These are phyloP conservation scores for Sclerodermus sp. DNA, from an alignment of 2,888 invertebrate species.

Conservation along the genomic window DNA sequence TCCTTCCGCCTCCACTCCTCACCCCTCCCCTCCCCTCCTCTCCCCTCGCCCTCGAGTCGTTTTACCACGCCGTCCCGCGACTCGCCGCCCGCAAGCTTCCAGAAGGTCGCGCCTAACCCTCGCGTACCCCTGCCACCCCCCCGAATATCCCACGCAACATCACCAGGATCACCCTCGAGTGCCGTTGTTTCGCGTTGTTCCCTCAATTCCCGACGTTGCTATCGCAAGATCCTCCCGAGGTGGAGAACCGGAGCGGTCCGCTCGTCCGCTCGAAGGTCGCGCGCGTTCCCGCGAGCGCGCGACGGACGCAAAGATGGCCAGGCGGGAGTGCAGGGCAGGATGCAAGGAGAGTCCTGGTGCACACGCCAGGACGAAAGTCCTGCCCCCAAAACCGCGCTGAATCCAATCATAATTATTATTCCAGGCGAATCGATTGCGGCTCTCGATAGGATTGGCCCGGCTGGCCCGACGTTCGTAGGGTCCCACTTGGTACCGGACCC, in stretches of 20 bases:
- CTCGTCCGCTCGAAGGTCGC: too few species aligned
- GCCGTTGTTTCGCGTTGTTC: too few species aligned
- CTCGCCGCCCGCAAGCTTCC: too few species aligned
- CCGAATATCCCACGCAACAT: too few species aligned
- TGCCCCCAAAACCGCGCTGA: slow-evolving; percentile 46
- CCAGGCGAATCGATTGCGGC: slow-evolving; percentile 52
- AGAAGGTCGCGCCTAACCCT: too few species aligned
- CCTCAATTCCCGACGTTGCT: too few species aligned
- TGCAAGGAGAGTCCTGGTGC: too few species aligned
- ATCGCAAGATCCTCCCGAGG: too few species aligned
- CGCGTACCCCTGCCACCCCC: too few species aligned
- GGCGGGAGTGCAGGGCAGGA: neutral
- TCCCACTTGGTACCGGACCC: neutral
- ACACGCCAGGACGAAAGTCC: slow-evolving; percentile 34
- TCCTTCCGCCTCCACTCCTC: slow-evolving; percentile 14
- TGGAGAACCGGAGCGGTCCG: too few species aligned
- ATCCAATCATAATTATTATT: slow-evolving; percentile 58
- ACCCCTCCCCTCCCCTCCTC: slow-evolving; percentile 15
- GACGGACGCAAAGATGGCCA: slow-evolving; percentile 24
- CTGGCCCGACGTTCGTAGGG: slow-evolving; percentile 12
- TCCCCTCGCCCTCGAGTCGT: slow-evolving; percentile 7
- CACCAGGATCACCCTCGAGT: too few species aligned
- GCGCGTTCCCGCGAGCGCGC: slow-evolving; percentile 4
- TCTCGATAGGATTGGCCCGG: slow-evolving; percentile 53
- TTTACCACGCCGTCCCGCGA: too few species aligned